Conservation (phyloP, 2,888 invertebrate genomes). For the Platerodrilus igneus region DNA sequence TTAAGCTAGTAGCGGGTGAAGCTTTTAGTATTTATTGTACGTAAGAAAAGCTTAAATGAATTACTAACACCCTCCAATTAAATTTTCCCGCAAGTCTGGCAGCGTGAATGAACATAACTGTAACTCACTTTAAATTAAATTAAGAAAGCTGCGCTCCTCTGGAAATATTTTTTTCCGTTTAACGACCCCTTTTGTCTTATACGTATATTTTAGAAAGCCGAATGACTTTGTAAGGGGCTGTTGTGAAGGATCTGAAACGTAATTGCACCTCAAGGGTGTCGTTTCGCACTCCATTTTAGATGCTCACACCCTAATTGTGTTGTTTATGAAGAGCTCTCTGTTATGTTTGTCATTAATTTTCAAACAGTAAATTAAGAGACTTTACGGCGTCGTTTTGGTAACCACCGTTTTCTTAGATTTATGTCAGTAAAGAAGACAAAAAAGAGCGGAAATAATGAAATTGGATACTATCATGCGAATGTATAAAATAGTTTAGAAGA, state of each 20-base stretch:
- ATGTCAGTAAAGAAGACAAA: too few species aligned
- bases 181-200: conserved; percentile 44
- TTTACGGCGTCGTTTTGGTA: too few species aligned
- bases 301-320: conserved; percentile 44
- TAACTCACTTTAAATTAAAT: conserved; percentile 26
- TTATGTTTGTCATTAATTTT: too few species aligned
- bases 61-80: conserved; percentile 23
- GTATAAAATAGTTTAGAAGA: too few species aligned
- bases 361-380: too few species aligned
- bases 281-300: conserved; percentile 31
- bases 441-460: too few species aligned
- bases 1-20: too few species aligned
- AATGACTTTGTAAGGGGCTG: conserved; percentile 40
- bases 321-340: conserved; percentile 42
- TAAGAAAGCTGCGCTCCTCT: conserved; percentile 26
- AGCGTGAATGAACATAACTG: conserved; percentile 21
- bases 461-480: too few species aligned
- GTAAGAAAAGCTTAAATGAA: conserved; percentile 17
- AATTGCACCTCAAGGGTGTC: conserved; percentile 45
- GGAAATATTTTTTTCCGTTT: conserved; percentile 41
- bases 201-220: conserved; percentile 37
- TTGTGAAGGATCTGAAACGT: conserved; percentile 40
- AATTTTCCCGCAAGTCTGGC: conserved; percentile 21
- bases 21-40: too few species aligned
- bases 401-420: too few species aligned